Evolutionary conservation across 2,113 vertebrate genomes (phyloP).

Genomic region (Vulpes lagopus): DNA sequence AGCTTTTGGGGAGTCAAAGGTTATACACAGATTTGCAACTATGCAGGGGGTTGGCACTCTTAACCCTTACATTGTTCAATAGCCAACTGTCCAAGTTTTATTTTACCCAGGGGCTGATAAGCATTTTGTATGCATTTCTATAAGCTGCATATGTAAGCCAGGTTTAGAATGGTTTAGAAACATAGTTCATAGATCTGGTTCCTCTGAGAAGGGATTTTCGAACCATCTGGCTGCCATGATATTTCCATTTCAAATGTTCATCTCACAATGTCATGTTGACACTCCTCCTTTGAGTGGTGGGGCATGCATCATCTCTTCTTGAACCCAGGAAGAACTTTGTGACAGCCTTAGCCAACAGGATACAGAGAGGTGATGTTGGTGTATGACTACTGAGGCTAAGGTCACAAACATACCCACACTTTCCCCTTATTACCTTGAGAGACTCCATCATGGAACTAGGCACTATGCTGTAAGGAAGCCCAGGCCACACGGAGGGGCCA

Average conservation of each 20-base stretch:
- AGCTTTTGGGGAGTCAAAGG: not conserved
- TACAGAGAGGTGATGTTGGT: not conserved
- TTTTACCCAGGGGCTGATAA: not conserved
- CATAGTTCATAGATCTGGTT: too few relatives aligned
- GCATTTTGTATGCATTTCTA: not conserved
- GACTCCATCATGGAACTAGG: not conserved
- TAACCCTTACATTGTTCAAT: not conserved
- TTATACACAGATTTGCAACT: not conserved
- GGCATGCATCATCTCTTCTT: not conserved
- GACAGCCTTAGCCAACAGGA: not conserved
- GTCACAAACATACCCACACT: not conserved
- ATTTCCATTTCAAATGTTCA: not conserved
- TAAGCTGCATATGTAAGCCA: not conserved
- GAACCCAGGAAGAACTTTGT: not conserved
- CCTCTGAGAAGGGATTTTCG: not conserved
- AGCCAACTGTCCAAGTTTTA: not conserved
- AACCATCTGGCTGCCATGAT: not conserved
- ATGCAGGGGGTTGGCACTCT: not conserved
- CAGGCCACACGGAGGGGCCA: not conserved
- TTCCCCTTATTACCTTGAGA: not conserved
- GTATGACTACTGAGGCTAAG: not conserved
- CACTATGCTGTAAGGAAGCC: not conserved
- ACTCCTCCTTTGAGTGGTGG: not conserved
- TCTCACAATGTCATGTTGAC: accelerated
- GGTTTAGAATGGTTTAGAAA: not conserved